Base-by-base conservation (phyloP, 1,140 invertebrate species). In the Lordiphosa collinella region DNA sequence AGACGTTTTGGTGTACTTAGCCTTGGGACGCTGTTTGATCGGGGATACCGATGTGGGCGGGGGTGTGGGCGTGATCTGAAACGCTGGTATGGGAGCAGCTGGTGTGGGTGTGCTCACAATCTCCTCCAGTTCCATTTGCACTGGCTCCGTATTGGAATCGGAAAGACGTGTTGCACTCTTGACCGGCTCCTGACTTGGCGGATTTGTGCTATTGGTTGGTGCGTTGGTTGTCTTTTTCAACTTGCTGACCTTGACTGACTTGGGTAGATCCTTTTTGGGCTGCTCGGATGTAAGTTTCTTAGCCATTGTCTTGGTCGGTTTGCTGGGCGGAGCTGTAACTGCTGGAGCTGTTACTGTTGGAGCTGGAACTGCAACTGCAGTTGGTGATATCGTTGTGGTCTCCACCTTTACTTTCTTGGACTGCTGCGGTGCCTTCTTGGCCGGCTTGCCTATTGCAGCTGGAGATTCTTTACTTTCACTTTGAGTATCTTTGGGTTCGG, bases 51-150 rank as follows among this genome's bases (percentile, higher is more conserved):
- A 5, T 10, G 47, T 64, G 4, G 55, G 11, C 1, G 55, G 68
- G 4, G 54, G 12, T 3, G 61, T 49, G 3, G 55, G 32, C 3
- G 49, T 53, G 2, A 47, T 55, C 2, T 36, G n/a, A 9, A 47
- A 46, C 0, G 51, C 54, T 10, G 52, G 9, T 11, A 47, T 57
- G 0, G 52, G 29, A 5, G 48, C 56, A 5, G 48, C 56, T 5
- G 52, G 9, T 12, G 49, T 25, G 1, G 64, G 46, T 22, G 54
- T 76, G 16, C 51, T 57, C 1, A 41, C 41, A 43, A 88, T 88
- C 50, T 86, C 86, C 58, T 88, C 86, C 34, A 88, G 53, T 1
- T 88, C 86, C 86, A 88, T 88, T 34, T 86, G 86, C 48, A 88
- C 86, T 5, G 50, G 48, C 29, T 88, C 82, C 9, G 86, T 88